Conservation (phyloP, 2,113 vertebrate genomes). For the Caranx melampygus region DNA sequence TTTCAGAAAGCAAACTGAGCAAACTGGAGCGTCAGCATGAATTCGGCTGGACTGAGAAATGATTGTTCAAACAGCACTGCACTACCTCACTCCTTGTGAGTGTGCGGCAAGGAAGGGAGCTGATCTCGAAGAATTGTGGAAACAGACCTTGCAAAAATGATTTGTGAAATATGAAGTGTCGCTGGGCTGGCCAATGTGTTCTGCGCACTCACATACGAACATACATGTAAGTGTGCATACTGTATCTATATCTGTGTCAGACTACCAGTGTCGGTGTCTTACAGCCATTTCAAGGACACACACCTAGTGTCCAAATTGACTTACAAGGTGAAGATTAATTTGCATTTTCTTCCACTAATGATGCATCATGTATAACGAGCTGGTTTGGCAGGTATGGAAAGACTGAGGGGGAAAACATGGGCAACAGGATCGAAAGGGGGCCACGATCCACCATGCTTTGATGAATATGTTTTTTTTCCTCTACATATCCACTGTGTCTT, state of each 20-base stretch:
- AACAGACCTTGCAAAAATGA: constrained; percentile 30
- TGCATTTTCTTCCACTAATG: constrained; percentile 61
- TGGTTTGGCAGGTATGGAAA: constrained; percentile 30
- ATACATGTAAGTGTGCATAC: neutral
- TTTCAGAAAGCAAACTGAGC: constrained; percentile 73
- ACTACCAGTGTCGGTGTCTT: neutral
- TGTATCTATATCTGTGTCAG: neutral
- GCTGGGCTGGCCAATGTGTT: constrained; percentile 4
- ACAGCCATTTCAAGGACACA: constrained; percentile 29
- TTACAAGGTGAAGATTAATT: constrained; percentile 31
- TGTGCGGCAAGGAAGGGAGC: constrained; percentile 5
- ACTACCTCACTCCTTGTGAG: constrained; percentile 62
- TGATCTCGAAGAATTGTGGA: constrained; percentile 33
- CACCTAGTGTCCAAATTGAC: neutral
- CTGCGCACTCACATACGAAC: neutral
- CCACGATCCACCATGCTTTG: constrained; percentile 38
- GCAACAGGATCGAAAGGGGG: neutral
- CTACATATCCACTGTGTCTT: constrained; percentile 31
- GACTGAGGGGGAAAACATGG: constrained; percentile 10
- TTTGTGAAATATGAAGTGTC: constrained; percentile 48
- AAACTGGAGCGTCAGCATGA: constrained; percentile 79
- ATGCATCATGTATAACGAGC: constrained; percentile 40
- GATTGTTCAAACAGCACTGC: constrained; percentile 69
- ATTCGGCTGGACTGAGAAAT: constrained; percentile 77
- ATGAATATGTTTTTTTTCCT: constrained; percentile 39